Conservation (phyloP, 2,888 invertebrate species). For the Hoplodrina ambigua region DNA sequence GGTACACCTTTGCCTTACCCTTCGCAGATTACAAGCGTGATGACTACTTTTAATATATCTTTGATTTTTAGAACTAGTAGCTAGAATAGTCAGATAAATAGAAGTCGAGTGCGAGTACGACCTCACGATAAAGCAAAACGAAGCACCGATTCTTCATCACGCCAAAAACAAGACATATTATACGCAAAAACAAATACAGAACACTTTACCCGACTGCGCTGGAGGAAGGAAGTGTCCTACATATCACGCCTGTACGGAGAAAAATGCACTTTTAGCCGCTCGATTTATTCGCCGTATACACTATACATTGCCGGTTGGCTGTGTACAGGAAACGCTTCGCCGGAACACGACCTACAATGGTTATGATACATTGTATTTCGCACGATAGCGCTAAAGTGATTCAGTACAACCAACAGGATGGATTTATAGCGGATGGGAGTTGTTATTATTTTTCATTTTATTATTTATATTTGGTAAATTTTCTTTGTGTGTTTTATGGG, state of each 20-base stretch:
- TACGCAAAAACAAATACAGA: slow-evolving; percentile 51
- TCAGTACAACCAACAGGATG: slow-evolving; percentile 56
- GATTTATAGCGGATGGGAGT: slow-evolving; percentile 59
- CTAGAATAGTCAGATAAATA: background rate
- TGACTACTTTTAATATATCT: no score
- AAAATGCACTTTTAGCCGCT: slow-evolving; percentile 70
- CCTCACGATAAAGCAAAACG: background rate
- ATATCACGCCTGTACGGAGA: slow-evolving; percentile 65
- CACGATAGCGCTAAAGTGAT: slow-evolving; percentile 85
- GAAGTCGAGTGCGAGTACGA: background rate
- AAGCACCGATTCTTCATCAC: slow-evolving; percentile 31
- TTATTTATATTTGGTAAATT: slow-evolving; percentile 26
- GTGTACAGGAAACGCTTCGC: slow-evolving; percentile 66
- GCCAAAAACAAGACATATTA: slow-evolving; percentile 47
- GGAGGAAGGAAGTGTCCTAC: slow-evolving; percentile 71
- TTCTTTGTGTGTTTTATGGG: background rate
- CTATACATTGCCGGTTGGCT: slow-evolving; percentile 71
- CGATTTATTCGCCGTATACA: slow-evolving; percentile 67
- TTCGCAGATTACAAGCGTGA: no score
- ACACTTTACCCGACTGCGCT: slow-evolving; percentile 61
- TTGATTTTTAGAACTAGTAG: background rate
- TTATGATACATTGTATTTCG: slow-evolving; percentile 83
- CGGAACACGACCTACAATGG: slow-evolving; percentile 81
- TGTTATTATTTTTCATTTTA: slow-evolving; percentile 48
- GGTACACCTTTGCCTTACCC: no score